phyloP scores from a whole-genome alignment of 2,113 vertebrate genomes.

The Psittacula cyanocephala region DNA sequence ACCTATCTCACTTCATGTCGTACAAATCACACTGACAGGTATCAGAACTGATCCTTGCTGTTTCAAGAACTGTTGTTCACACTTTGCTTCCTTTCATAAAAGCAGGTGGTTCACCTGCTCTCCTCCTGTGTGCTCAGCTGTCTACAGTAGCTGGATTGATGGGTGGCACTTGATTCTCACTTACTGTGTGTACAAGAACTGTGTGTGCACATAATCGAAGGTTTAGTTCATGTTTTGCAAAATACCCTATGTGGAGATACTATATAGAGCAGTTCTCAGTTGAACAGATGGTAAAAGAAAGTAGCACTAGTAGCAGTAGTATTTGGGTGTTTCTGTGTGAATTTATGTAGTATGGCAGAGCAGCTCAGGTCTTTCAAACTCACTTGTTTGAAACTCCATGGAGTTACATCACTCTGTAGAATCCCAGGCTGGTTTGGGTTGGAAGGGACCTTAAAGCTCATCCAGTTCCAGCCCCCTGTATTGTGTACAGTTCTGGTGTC shows the following conservation, averaged over 20 bases:
- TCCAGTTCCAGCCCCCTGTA: neutral
- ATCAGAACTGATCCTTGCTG: neutral
- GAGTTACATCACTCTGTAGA: neutral
- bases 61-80: neutral
- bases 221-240: neutral
- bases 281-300: neutral
- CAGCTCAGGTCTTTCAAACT: neutral
- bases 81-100: neutral
- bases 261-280: neutral
- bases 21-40: neutral
- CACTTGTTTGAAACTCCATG: accelerated
- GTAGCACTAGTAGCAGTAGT: neutral
- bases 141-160: accelerated
- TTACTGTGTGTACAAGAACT: accelerated
- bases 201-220: neutral
- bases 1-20: accelerated
- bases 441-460: neutral
- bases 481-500: neutral
- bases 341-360: neutral
- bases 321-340: neutral
- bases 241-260: neutral
- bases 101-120: neutral
- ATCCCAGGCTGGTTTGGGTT: neutral
- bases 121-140: neutral
- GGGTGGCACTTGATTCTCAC: neutral